phyloP scores from a whole-genome alignment of 2,113 vertebrate genomes.

The Ascaphus truei region DNA sequence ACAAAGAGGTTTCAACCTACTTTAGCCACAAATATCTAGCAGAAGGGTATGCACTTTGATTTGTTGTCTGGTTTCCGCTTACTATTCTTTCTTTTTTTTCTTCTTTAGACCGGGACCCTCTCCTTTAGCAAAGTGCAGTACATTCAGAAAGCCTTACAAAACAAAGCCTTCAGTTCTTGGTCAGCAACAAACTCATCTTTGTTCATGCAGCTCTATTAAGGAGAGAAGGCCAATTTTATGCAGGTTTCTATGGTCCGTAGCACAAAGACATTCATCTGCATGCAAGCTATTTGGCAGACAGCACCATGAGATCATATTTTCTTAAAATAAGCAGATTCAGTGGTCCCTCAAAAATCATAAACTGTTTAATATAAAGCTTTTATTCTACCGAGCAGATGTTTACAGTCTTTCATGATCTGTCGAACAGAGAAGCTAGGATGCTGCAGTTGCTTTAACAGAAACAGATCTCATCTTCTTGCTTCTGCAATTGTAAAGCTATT shows the following conservation, averaged over 20 bases:
- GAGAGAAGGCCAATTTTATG: slow-evolving; percentile 79
- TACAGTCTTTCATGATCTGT: not conserved
- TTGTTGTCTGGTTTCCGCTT: slow-evolving; percentile 56
- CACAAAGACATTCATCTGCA: slow-evolving; percentile 75
- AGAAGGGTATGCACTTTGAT: slow-evolving; percentile 59
- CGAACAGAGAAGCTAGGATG: not conserved
- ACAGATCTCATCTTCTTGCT: not conserved
- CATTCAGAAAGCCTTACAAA: slow-evolving; percentile 71
- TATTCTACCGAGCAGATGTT: slow-evolving; percentile 43
- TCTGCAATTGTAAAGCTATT: not conserved
- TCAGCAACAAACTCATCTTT: slow-evolving; percentile 83
- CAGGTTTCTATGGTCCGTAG: slow-evolving; percentile 71
- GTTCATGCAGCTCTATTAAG: slow-evolving; percentile 70
- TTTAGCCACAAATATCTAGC: slow-evolving; percentile 61
- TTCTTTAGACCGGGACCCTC: slow-evolving; percentile 54
- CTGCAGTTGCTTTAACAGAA: not conserved
- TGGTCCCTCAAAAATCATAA: slow-evolving; percentile 64
- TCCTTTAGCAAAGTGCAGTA: slow-evolving; percentile 61
- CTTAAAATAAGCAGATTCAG: slow-evolving; percentile 60
- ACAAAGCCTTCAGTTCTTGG: slow-evolving; percentile 75
- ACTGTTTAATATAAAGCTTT: slow-evolving; percentile 58
- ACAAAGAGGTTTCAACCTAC: slow-evolving; percentile 49
- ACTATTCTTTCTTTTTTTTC: slow-evolving; percentile 38
- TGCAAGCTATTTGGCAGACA: slow-evolving; percentile 66
- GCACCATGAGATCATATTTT: slow-evolving; percentile 69